Evolutionary conservation across 2,888 invertebrate genomes (phyloP).

Genomic region (Bombylius major): DNA sequence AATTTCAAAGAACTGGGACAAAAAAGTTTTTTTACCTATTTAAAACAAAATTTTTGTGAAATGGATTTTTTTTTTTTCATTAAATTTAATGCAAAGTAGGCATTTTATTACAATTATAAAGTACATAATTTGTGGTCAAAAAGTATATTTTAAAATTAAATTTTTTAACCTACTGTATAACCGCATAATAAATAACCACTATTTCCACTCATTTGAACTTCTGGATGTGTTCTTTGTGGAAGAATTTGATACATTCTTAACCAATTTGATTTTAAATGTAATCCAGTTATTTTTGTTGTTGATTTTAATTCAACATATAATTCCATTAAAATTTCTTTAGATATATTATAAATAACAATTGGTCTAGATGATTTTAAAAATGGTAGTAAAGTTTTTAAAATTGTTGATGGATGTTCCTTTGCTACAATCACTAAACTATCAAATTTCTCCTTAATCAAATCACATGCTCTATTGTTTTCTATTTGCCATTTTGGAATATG

Average conservation of each 20-base stretch:
- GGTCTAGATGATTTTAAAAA: conserved; percentile 71
- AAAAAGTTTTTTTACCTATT: no score
- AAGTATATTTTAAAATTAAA: no score
- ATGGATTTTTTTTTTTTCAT: no score
- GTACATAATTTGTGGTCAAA: no score
- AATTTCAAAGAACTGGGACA: no score
- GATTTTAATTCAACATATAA: conserved; percentile 68
- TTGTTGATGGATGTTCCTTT: conserved; percentile 74
- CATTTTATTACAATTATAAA: no score
- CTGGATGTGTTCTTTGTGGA: conserved; percentile 86
- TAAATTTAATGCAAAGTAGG: no score
- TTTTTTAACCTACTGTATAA: conserved; percentile 32
- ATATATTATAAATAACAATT: conserved; percentile 69
- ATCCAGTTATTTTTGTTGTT: conserved; percentile 54
- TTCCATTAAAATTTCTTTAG: conserved; percentile 73
- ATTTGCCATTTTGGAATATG: conserved; percentile 47
- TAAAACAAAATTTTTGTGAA: no score
- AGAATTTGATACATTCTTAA: conserved; percentile 81
- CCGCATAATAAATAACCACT: conserved; percentile 82
- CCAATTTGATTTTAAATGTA: conserved; percentile 77
- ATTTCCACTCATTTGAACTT: conserved; percentile 76
- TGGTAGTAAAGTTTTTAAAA: conserved; percentile 60
- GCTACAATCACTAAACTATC: conserved; percentile 67
- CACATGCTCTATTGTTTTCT: conserved; percentile 53
- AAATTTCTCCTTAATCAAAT: conserved; percentile 48